Base-by-base conservation (phyloP, 1,140 invertebrate species). In the Lepidotrigona ventralis region DNA sequence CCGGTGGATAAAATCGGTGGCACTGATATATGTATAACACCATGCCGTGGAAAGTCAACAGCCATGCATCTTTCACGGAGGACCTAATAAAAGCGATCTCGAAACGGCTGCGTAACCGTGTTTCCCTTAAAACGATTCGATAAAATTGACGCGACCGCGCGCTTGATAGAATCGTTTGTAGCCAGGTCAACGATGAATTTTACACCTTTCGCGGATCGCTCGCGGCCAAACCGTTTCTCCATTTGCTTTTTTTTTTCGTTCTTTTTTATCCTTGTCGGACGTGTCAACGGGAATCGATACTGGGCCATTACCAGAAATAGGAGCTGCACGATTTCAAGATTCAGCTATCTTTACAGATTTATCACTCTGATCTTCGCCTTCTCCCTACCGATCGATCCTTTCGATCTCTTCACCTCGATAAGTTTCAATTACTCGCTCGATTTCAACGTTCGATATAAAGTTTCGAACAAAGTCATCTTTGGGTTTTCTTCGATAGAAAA, bases 101-200 rank as follows among this genome's bases (percentile, higher is more conserved):
- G 66, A 3, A 39, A 29, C 19, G 19, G 53, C 68, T 71, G 53
- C 78, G 78, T 79, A 79, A 58, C 53, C 53, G 15, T 4, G 39
- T 23, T 70, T 70, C 66, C 19, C 17, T 71, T 39, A 39, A 79
- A 51, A 79, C 53, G 29, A 23, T 33, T 51, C 68, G n/a, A 71
- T 79, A 51, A 79, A 71, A 60, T 53, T 71, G 33, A 68, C 21
- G 53, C 19, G 26, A 23, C n/a, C 26, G 46, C 14, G 26, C 19
- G 15, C 17, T 56, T 79, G 64, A 71, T 46, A 15, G 66, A 71
- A 17, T 19, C 53, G 53, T 58, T 46, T 19, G 33, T 19, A 33
- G 19, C 53, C 23, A 29, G 68, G 78, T 60, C 78, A 79, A 71
- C 78, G 78, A 72, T 60, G 53, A 79, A 79, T 79, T 79, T 79